Evolutionary conservation across 1,140 invertebrate species (phyloP).

Genomic region (Tetragonula clypearis): DNA sequence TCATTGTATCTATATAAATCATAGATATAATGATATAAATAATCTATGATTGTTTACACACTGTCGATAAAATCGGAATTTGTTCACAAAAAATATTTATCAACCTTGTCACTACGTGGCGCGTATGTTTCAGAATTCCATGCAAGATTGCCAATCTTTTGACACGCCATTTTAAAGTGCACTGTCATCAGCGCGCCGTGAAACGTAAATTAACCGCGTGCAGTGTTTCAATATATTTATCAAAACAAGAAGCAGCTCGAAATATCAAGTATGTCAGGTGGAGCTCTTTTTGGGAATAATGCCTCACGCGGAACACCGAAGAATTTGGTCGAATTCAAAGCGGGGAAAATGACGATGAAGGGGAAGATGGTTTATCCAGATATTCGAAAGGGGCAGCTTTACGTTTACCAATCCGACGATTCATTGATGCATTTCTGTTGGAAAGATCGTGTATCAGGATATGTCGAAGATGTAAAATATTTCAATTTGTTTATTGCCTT

Average conservation of each 20-base stretch:
- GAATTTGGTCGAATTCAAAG: slow-evolving; percentile 97
- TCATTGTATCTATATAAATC: too few species aligned
- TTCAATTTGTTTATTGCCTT: slow-evolving; percentile 14
- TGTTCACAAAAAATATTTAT: not conserved
- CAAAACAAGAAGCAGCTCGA: slow-evolving; percentile 2
- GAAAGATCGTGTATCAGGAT: slow-evolving; percentile 94
- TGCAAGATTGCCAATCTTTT: slow-evolving; percentile 1
- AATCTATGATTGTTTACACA: not conserved
- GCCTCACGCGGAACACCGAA: slow-evolving; percentile 90
- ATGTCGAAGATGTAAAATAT: slow-evolving; percentile 87
- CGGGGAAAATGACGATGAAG: slow-evolving; percentile 98
- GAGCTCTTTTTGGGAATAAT: slow-evolving; percentile 88
- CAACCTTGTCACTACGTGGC: not conserved
- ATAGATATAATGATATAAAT: not conserved
- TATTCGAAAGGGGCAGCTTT: slow-evolving; percentile 96
- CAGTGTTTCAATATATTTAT: slow-evolving; percentile 35
- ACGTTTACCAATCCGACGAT: slow-evolving; percentile 97
- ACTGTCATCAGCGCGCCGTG: slow-evolving; percentile 52
- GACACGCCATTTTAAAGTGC: slow-evolving; percentile 63
- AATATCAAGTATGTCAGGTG: slow-evolving; percentile 78
- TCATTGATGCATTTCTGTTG: slow-evolving; percentile 98
- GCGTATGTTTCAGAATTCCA: slow-evolving; percentile 10
- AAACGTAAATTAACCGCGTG: slow-evolving; percentile 34
- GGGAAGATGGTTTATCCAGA: slow-evolving; percentile 97
- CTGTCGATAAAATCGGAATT: not conserved